Evolutionary conservation across 2,797 vertebrate species (phyloP).

Genomic region (Gephyroberyx darwinii): DNA sequence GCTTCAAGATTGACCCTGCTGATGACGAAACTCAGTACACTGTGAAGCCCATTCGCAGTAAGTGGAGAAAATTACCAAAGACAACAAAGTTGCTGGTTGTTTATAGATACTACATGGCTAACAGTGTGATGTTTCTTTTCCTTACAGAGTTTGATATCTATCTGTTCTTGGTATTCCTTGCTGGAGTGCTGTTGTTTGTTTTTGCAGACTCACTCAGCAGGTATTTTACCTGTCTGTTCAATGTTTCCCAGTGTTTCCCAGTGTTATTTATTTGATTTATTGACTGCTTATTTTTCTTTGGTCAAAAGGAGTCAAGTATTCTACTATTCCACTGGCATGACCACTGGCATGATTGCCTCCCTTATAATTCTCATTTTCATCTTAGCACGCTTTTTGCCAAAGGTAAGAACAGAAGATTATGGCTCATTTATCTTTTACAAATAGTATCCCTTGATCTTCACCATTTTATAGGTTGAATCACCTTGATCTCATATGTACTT

Average conservation of each 20-base stretch:
- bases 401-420: slow-evolving; percentile 74
- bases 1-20: slow-evolving; percentile 88
- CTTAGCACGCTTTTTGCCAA: slow-evolving; percentile 89
- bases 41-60: slow-evolving; percentile 83
- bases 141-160: slow-evolving; percentile 90
- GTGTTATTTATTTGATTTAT: not conserved
- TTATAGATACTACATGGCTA: not conserved
- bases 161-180: slow-evolving; percentile 88
- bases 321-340: slow-evolving; percentile 93
- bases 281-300: not conserved
- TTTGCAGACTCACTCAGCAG: slow-evolving; percentile 92
- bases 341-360: slow-evolving; percentile 91
- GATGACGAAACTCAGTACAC: slow-evolving; percentile 76
- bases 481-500: not conserved
- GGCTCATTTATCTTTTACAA: not conserved
- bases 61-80: slow-evolving; percentile 46
- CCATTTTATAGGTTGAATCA: not conserved
- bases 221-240: slow-evolving; percentile 68
- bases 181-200: slow-evolving; percentile 87
- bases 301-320: slow-evolving; percentile 90
- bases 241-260: not conserved
- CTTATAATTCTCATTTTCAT: slow-evolving; percentile 90
- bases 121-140: slow-evolving; percentile 13
- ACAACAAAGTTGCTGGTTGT: not conserved
- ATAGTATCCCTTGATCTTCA: not conserved